Conservation (phyloP, 2,113 vertebrate genomes). For the Archilochus colubris region DNA sequence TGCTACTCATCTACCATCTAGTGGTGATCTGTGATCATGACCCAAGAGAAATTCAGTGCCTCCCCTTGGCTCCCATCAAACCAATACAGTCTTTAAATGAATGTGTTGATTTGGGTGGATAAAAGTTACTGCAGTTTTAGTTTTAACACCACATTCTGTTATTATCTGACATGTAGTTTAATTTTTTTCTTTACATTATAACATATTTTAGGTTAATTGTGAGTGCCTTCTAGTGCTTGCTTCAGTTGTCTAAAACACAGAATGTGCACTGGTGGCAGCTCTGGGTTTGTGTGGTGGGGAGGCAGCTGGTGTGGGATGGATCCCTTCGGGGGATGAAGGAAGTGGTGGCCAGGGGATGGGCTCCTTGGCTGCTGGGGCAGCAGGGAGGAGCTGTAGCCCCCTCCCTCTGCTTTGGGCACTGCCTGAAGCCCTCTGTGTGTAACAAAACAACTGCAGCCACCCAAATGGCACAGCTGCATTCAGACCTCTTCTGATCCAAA, state of each 20-base stretch:
- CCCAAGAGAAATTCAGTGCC: neutral
- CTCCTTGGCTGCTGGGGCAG: neutral
- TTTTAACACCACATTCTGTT: constrained; percentile 28
- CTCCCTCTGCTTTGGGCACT: neutral
- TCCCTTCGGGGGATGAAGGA: neutral
- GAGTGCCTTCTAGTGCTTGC: neutral
- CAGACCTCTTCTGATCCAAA: neutral
- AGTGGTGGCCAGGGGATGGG: neutral
- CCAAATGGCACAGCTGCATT: neutral
- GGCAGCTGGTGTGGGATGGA: neutral
- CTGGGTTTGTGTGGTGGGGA: neutral
- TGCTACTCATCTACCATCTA: constrained; percentile 71
- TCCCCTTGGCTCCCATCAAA: neutral
- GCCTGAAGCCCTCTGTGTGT: neutral
- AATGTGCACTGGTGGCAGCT: neutral
- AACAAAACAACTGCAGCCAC: neutral
- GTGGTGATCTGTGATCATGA: constrained; percentile 49
- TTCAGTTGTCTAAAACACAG: neutral
- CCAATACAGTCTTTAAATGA: neutral
- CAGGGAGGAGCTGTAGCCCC: neutral
- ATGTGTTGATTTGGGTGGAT: neutral
- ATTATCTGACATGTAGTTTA: constrained; percentile 30
- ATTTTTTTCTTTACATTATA: neutral
- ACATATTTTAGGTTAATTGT: neutral
- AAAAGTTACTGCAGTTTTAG: constrained; percentile 19